phyloP scores from a whole-genome alignment of 1,140 invertebrate species.

The Nylanderia fulva region DNA sequence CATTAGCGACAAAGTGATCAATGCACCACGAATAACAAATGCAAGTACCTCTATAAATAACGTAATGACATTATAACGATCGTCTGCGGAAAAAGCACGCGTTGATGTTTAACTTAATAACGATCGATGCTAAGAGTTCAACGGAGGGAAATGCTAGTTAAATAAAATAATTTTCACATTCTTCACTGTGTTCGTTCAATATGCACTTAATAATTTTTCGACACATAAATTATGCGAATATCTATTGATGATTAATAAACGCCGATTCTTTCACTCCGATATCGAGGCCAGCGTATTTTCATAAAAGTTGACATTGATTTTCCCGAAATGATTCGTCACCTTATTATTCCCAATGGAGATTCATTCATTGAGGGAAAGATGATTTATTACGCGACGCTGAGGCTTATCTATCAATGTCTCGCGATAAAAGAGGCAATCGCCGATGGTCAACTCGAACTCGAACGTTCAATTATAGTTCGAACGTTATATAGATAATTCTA shows the following conservation, averaged over 20 bases:
- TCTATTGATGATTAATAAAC: not conserved
- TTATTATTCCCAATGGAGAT: slow-evolving; percentile 38
- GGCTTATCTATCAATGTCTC: slow-evolving; percentile 53
- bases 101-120: not conserved
- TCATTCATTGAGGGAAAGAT: slow-evolving; percentile 36
- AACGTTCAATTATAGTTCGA: slow-evolving; percentile 25
- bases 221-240: not conserved
- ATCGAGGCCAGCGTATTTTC: not conserved
- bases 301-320: slow-evolving; percentile 30
- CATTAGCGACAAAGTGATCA: not conserved
- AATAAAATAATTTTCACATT: not conserved
- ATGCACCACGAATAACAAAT: slow-evolving; percentile 1
- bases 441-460: not conserved
- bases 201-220: slow-evolving; percentile 5
- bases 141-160: not conserved
- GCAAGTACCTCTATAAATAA: not conserved
- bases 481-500: not conserved
- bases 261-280: slow-evolving; percentile 5
- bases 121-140: not conserved
- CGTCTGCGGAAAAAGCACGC: not conserved
- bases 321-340: not conserved
- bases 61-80: not conserved
- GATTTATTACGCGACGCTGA: slow-evolving; percentile 54
- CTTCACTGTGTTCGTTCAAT: too few relatives aligned
- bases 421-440: slow-evolving; percentile 12